Percentiles rank a stretch among this genome's conserved stretches.
Conservation (phyloP, 2,113 vertebrate species). For the Galemys pyrenaicus region DNA sequence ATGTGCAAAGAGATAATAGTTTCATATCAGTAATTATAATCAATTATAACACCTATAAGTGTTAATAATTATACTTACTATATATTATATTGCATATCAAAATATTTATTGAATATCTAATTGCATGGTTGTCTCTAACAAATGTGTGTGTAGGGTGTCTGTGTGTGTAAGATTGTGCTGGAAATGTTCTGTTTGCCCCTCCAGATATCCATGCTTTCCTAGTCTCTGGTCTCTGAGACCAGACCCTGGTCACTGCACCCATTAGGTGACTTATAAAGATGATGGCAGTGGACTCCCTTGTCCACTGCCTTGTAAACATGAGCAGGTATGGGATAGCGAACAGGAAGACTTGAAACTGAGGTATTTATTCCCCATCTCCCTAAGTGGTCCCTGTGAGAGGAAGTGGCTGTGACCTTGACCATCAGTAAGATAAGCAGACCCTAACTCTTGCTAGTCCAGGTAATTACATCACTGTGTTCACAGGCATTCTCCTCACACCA, state of each 20-base stretch:
- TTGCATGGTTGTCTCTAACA: neutral
- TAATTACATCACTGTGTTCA: neutral
- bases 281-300: neutral
- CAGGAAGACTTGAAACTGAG: neutral
- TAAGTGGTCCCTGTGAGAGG: neutral
- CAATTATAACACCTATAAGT: no score
- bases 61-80: neutral
- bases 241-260: neutral
- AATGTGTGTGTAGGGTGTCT: neutral
- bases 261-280: neutral
- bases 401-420: neutral
- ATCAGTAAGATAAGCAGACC: neutral
- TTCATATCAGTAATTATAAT: neutral
- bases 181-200: neutral
- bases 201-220: neutral
- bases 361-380: neutral
- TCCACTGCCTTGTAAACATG: neutral
- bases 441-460: neutral
- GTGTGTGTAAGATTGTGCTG: neutral
- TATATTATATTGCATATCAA: neutral
- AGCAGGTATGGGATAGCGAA: neutral
- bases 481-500: neutral
- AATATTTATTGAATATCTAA: neutral
- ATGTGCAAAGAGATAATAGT: neutral
- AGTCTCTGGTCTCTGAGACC: neutral